Evolutionary conservation across 2,797 vertebrate species (phyloP).

Genomic region (Squalus acanthias): DNA sequence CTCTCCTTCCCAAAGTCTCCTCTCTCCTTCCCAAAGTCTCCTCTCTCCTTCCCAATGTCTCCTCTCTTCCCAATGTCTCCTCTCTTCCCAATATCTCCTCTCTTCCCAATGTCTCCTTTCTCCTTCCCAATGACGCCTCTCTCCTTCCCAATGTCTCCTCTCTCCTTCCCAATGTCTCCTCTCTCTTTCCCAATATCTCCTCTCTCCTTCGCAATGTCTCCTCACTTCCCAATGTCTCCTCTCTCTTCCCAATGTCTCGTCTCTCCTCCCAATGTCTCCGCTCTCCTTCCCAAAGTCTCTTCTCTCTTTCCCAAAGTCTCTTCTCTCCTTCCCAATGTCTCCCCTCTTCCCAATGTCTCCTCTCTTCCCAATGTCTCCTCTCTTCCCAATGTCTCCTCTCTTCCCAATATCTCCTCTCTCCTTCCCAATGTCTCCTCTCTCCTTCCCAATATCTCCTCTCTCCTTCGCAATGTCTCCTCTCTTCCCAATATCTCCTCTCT

Average conservation of each 20-base stretch:
- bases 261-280: no score
- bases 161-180: no score
- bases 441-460: not conserved
- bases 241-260: slow-evolving; percentile 38
- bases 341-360: not conserved
- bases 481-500: no score
- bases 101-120: no score
- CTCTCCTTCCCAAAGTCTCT: no score
- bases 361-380: not conserved
- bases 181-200: not conserved
- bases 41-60: no score
- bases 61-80: not conserved
- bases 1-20: no score
- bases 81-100: not conserved
- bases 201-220: not conserved
- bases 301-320: no score
- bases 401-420: not conserved
- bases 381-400: not conserved
- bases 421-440: not conserved
- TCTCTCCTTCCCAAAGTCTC: no score
- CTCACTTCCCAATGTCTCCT: not conserved
- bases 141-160: no score
- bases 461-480: not conserved
- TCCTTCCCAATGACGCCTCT: no score
- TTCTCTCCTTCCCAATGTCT: no score